These are phyloP conservation scores for Caenorhabditis sp. DNA, from an alignment of 2,888 invertebrate genomes.

Conservation along the genomic window DNA sequence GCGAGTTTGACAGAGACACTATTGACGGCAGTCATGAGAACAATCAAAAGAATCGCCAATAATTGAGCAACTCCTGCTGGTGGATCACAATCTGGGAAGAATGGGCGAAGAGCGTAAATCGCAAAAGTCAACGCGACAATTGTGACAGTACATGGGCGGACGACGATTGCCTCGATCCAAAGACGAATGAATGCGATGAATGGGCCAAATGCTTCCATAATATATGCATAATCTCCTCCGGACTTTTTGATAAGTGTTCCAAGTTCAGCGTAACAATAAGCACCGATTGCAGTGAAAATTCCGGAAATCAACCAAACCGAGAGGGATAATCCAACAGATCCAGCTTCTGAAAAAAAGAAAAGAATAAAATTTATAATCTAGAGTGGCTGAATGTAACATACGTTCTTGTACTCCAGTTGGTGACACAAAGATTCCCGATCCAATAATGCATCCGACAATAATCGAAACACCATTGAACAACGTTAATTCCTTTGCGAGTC, in stretches of 20 bases:
- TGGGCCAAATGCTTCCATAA: constrained; percentile 97
- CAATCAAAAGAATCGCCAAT: constrained; percentile 92
- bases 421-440: constrained; percentile 66
- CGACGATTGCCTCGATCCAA: constrained; percentile 97
- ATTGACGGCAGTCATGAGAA: constrained; percentile 92
- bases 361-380: too few relatives aligned
- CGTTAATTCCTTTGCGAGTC: constrained; percentile 60
- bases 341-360: constrained; percentile 73
- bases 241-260: constrained; percentile 72
- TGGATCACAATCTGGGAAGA: constrained; percentile 92
- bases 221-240: constrained; percentile 93
- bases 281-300: constrained; percentile 93
- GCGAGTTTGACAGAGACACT: constrained; percentile 97
- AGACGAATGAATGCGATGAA: constrained; percentile 93
- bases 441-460: constrained; percentile 70
- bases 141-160: constrained; percentile 87
- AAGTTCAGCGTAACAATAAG: constrained; percentile 96
- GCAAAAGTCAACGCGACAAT: constrained; percentile 97
- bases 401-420: constrained; percentile 69
- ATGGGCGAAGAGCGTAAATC: constrained; percentile 91
- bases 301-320: constrained; percentile 92
- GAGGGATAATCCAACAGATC: constrained; percentile 90
- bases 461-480: constrained; percentile 68
- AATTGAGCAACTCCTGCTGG: constrained; percentile 86
- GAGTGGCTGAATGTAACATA: constrained; percentile 16